Evolutionary conservation across 2,888 invertebrate genomes (phyloP), one percentile per base, ranked within the genome.

Genomic region (Papilio elwesi): DNA sequence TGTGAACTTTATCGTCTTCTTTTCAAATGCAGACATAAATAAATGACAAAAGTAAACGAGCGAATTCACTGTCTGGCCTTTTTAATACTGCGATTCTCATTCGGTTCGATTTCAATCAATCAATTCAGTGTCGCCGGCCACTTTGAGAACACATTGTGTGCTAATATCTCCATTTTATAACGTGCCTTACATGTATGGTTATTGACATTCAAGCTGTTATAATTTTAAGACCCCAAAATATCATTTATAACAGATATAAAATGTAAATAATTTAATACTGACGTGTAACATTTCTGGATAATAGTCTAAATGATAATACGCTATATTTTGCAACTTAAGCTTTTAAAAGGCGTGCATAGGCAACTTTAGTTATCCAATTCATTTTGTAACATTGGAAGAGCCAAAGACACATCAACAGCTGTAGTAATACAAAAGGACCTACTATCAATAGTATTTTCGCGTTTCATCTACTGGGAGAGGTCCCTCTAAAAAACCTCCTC

Each of bases 1-100:
- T 72, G 68, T 72, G 72, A 68, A 68, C 36, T 72, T 68, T 55
- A 72, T 68, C 72, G 68, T 55, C 10, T 36, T 36, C 63, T 68
- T 38, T 72, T 72, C 48, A 55, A 49, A 47, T 48, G 72, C 53
- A 55, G 68, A 72, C 72, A 49, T 62, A 68, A 72, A 72, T 68
- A 68, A 72, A 72, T 72, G 68, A 72, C 64, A 55, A 62, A 38
- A 68, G 47, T 62, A 52, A 66, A 63, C 49, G 53, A 55, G 63
- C 52, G 59, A 62, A 49, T 57, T 65, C 49, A 11, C 52, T 38
- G 53, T 48, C 59, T 49, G 67, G n/a, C 43, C 71, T 43, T 43
- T 43, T 43, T 43, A 9, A 9, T 43, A 43, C 26, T 4, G 26
- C 26, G 26, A 36, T 72, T 67, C 36, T 70, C 53, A 63, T 67